Evolutionary conservation across 2,113 vertebrate genomes (phyloP).

Genomic region (Alaudala cheleensis): DNA sequence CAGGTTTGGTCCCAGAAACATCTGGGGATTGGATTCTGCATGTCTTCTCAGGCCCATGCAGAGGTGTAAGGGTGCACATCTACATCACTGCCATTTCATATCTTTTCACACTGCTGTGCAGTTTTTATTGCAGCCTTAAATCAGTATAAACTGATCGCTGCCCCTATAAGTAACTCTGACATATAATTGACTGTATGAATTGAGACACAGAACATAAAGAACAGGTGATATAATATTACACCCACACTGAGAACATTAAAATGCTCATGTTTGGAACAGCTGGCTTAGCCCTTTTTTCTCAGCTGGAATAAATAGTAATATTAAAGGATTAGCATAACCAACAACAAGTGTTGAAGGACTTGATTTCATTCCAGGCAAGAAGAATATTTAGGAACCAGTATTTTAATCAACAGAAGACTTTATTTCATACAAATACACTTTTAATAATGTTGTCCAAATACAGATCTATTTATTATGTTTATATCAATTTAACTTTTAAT

Average conservation of each 20-base stretch:
- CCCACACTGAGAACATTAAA: constrained; percentile 28
- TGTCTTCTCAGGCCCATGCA: background rate
- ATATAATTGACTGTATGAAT: constrained; percentile 25
- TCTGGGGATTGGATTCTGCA: background rate
- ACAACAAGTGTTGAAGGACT: constrained; percentile 33
- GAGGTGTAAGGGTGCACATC: background rate
- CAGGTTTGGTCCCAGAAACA: background rate
- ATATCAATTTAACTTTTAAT: background rate
- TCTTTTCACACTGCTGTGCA: background rate
- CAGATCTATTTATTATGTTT: background rate
- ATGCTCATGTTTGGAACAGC: constrained; percentile 47
- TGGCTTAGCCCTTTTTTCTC: constrained; percentile 33
- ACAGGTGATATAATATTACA: constrained; percentile 61
- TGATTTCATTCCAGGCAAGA: constrained; percentile 14
- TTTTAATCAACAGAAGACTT: background rate
- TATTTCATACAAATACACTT: background rate
- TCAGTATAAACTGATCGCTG: background rate
- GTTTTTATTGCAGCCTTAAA: constrained; percentile 65
- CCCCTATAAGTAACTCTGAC: constrained; percentile 16
- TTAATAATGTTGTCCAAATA: background rate
- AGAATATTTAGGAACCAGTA: background rate
- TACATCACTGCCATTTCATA: background rate
- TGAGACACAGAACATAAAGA: constrained; percentile 47
- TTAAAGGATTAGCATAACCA: constrained; percentile 66
- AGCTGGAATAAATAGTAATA: constrained; percentile 49